Percentiles rank a stretch among this genome's conserved stretches.
Conservation (phyloP, 2,888 invertebrate species). For the Phaonia tiefii region DNA sequence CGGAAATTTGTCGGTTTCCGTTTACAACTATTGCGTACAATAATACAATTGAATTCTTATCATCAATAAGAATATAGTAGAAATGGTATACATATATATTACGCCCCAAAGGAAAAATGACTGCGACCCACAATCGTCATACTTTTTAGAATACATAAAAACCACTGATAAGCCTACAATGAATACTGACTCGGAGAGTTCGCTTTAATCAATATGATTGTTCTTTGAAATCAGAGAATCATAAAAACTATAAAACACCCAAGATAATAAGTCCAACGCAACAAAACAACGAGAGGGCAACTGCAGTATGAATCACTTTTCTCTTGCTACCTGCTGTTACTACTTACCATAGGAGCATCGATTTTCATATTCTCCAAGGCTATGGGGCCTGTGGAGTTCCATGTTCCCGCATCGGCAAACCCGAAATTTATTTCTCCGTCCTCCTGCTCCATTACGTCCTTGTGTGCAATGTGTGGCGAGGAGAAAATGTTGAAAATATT, state of each 20-base stretch:
- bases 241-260: background rate
- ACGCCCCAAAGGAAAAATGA: constrained; percentile 1
- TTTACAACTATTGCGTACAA: background rate
- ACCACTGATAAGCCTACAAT: constrained; percentile 40
- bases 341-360: constrained; percentile 87
- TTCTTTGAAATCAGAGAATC: constrained; percentile 7
- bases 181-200: too few species aligned
- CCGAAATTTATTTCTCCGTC: constrained; percentile 75
- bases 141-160: background rate
- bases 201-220: too few species aligned
- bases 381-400: constrained; percentile 84
- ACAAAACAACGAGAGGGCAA: background rate
- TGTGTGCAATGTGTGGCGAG: background rate
- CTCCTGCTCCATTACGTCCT: constrained; percentile 69
- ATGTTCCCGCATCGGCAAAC: constrained; percentile 80
- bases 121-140: background rate
- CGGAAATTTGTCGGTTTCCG: background rate
- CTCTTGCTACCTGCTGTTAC: background rate
- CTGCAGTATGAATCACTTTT: constrained; percentile 40
- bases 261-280: too few species aligned
- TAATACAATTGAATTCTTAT: constrained; percentile 6
- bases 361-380: constrained; percentile 86
- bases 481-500: constrained; percentile 11
- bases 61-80: background rate
- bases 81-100: background rate